phyloP scores from a whole-genome alignment of 2,797 vertebrate species.

The Scleropages formosus region DNA sequence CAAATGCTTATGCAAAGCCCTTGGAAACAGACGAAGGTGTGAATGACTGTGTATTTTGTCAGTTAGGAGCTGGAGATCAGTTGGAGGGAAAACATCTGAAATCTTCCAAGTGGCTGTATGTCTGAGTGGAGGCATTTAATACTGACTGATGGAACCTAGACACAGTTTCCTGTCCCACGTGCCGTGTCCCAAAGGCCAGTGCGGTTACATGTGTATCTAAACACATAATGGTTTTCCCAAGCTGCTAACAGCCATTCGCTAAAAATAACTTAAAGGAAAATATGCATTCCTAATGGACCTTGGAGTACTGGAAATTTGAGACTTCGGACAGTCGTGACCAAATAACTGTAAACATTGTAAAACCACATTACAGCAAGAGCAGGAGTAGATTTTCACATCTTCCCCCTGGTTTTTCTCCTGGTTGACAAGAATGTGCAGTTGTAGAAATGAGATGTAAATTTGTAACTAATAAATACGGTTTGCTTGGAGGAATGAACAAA shows the following conservation, averaged over 20 bases:
- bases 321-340: neutral
- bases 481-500: neutral
- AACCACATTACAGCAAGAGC: no score
- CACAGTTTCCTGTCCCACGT: conserved; percentile 28
- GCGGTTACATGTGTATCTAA: conserved; percentile 28
- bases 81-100: neutral
- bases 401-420: no score
- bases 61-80: no score
- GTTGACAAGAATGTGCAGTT: no score
- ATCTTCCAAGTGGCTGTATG: neutral
- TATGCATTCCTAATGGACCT: neutral
- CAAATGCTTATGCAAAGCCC: no score
- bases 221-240: conserved; percentile 40
- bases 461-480: neutral
- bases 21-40: neutral
- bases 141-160: neutral
- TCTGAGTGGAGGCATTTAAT: neutral
- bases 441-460: neutral
- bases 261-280: conserved; percentile 34
- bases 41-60: neutral
- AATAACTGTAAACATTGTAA: neutral
- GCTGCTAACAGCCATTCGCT: conserved; percentile 11
- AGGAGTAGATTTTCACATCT: no score
- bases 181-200: conserved; percentile 14
- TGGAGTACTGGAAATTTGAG: neutral